phyloP scores from a whole-genome alignment of 2,113 vertebrate species.

The Tychaedon coryphoeus region DNA sequence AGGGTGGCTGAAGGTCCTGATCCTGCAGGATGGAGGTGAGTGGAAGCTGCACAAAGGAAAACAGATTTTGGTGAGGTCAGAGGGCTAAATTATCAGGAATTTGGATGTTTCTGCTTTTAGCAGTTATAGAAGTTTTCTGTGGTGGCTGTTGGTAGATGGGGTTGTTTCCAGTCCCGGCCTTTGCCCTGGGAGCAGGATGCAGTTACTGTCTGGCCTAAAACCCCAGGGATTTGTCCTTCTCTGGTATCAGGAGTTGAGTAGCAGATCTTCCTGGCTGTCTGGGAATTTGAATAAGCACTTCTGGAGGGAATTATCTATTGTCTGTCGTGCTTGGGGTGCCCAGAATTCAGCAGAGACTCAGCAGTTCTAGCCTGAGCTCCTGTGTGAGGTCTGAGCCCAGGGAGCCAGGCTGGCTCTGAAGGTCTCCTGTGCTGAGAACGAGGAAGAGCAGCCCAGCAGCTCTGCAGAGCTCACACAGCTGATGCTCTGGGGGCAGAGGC shows the following conservation, averaged over 20 bases:
- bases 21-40: not conserved
- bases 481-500: not conserved
- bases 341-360: not conserved
- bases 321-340: not conserved
- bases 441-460: not conserved
- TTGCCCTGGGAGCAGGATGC: not conserved
- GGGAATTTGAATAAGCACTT: not conserved
- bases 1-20: not conserved
- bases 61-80: too few relatives aligned
- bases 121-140: not conserved
- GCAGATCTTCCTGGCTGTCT: not conserved
- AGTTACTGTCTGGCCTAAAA: not conserved
- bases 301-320: not conserved
- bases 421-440: not conserved
- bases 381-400: too few relatives aligned
- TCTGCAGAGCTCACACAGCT: not conserved
- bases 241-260: not conserved
- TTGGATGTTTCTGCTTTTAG: not conserved
- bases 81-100: accelerated
- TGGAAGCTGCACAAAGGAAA: not conserved
- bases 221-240: not conserved
- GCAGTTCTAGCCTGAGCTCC: not conserved
- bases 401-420: not conserved
- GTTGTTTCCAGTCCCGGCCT: not conserved
- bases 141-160: not conserved